These are phyloP conservation scores for Bombus terrestris DNA, from an alignment of 1,140 invertebrate genomes.

Conservation along the genomic window DNA sequence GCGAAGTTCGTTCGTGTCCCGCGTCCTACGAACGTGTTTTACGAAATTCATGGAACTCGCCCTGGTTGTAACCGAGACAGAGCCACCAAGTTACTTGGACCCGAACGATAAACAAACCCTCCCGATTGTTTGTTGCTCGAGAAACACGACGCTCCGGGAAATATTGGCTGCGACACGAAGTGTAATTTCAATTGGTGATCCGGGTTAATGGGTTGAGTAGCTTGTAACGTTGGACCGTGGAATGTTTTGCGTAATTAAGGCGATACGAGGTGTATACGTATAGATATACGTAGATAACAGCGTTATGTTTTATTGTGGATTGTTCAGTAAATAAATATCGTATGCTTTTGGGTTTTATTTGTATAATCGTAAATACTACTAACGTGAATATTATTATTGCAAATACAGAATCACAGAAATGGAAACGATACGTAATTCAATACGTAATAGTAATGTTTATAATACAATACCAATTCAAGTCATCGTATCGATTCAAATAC, in stretches of 20 bases:
- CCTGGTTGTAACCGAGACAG: no score
- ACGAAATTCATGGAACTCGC: conserved; percentile 5
- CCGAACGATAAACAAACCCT: not conserved
- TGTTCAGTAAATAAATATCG: not conserved
- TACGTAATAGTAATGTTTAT: no score
- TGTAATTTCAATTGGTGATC: conserved; percentile 19
- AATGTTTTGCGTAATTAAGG: not conserved
- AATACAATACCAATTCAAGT: no score
- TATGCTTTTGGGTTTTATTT: not conserved
- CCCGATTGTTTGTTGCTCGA: not conserved
- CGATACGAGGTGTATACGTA: not conserved
- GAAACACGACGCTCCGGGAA: not conserved
- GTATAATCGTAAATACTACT: accelerated
- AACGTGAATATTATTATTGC: no score
- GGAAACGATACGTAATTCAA: not conserved
- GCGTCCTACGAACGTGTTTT: not conserved
- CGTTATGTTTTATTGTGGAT: not conserved
- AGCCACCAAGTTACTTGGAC: not conserved
- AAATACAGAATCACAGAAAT: not conserved
- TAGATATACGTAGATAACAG: not conserved
- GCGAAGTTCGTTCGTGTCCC: not conserved
- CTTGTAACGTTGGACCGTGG: not conserved
- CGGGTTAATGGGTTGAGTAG: not conserved
- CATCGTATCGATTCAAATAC: no score
- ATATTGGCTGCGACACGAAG: not conserved